phyloP scores from a whole-genome alignment of 2,113 vertebrate genomes.

The Melanerpes aurifrons region DNA sequence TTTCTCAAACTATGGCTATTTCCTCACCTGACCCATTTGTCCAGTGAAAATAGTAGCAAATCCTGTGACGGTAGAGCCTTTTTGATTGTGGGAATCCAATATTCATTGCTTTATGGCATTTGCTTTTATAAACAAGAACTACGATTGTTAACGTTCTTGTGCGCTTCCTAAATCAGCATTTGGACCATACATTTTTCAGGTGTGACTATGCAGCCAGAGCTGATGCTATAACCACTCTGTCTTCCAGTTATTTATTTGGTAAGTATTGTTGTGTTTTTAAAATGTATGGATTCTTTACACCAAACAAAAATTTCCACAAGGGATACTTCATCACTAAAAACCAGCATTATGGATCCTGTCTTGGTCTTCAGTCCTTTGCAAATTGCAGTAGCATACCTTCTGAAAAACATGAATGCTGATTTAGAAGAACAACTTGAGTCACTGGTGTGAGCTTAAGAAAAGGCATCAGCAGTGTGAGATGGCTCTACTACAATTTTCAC shows the following conservation, averaged over 20 bases:
- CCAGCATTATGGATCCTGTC: not conserved
- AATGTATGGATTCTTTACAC: not conserved
- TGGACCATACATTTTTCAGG: not conserved
- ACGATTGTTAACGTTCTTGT: not conserved
- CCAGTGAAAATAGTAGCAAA: not conserved
- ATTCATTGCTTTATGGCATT: not conserved
- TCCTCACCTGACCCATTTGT: not conserved
- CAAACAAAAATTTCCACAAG: not conserved
- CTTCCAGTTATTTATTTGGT: constrained; percentile 10
- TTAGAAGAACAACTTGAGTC: not conserved
- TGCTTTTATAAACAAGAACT: constrained; percentile 2
- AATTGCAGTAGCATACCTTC: not conserved
- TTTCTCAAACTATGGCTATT: not conserved
- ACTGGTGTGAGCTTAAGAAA: not conserved
- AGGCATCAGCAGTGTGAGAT: not conserved
- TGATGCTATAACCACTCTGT: not conserved
- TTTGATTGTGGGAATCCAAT: not conserved
- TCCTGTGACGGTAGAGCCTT: not conserved
- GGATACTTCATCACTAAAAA: not conserved
- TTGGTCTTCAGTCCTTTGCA: not conserved
- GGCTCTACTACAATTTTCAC: not conserved
- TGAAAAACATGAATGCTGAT: not conserved
- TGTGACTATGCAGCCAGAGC: not conserved
- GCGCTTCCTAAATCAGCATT: not conserved
- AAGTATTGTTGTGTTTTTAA: constrained; percentile 12